Evolutionary conservation across 1,140 invertebrate genomes (phyloP).

Genomic region (Lasioglossum albipes): DNA sequence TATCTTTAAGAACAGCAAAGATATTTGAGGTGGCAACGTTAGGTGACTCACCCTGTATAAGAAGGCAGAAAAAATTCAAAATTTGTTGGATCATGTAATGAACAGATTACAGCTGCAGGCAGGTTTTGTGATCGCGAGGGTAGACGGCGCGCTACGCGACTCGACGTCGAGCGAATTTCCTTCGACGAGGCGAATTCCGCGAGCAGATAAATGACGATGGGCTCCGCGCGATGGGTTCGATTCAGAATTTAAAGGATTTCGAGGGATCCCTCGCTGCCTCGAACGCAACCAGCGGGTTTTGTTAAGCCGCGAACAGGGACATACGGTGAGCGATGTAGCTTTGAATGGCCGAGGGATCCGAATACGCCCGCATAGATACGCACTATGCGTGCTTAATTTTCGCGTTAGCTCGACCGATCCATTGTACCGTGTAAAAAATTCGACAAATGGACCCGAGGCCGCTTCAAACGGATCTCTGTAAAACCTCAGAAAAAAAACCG

Average conservation of each 20-base stretch:
- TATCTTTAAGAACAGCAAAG: no score
- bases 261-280: conserved; percentile 37
- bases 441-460: neutral
- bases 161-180: conserved; percentile 4
- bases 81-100: neutral
- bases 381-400: conserved; percentile 39
- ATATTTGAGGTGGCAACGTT: no score
- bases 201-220: conserved; percentile 40
- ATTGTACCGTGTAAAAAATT: neutral
- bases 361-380: conserved; percentile 33
- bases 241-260: conserved; percentile 58
- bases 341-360: conserved; percentile 47
- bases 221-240: conserved; percentile 27
- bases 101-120: no score
- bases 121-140: no score
- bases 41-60: no score
- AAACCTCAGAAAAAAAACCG: no score
- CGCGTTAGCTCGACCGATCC: neutral
- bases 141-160: neutral
- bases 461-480: no score
- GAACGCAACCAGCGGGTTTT: conserved; percentile 25
- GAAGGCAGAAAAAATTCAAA: no score
- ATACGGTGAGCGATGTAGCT: conserved; percentile 48
- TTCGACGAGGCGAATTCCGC: conserved; percentile 39
- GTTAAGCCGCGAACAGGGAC: conserved; percentile 38